These are phyloP conservation scores for Byasa hedistus DNA, from an alignment of 2,888 invertebrate species.

Conservation along the genomic window DNA sequence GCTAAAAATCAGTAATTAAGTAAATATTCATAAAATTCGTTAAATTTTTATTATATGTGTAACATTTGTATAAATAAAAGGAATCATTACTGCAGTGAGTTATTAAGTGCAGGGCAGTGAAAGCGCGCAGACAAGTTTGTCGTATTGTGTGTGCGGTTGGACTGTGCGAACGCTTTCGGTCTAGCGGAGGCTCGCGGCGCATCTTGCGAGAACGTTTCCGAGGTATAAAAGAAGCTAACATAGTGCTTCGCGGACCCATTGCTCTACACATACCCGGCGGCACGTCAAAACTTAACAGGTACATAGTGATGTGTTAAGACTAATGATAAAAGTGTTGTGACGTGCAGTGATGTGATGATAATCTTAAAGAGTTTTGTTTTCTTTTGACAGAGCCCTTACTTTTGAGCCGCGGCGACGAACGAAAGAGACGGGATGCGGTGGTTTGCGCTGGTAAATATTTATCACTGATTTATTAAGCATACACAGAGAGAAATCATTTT, in stretches of 20 bases:
- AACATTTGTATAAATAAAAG: background rate
- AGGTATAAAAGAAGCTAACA: conserved; percentile 76
- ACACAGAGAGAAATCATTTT: conserved; percentile 1
- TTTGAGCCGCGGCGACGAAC: conserved; percentile 46
- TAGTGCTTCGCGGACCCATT: conserved; percentile 69
- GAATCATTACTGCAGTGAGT: background rate
- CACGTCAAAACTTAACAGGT: conserved; percentile 41
- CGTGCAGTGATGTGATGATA: conserved; percentile 39
- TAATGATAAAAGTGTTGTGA: conserved; percentile 34
- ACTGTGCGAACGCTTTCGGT: conserved; percentile 60
- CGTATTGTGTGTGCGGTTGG: conserved; percentile 40
- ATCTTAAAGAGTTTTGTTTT: conserved; percentile 53
- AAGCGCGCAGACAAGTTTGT: conserved; percentile 57
- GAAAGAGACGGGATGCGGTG: conserved; percentile 62
- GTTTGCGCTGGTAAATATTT: conserved; percentile 61
- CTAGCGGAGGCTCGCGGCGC: conserved; percentile 56
- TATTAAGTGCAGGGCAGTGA: conserved; percentile 41
- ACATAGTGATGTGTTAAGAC: conserved; percentile 29
- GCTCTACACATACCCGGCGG: conserved; percentile 55
- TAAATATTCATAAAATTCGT: too few relatives aligned
- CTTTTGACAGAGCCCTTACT: conserved; percentile 69
- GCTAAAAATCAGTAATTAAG: too few relatives aligned
- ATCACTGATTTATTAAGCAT: background rate
- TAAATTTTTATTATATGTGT: too few relatives aligned
- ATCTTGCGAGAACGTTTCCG: conserved; percentile 74